Percentiles rank a stretch among this genome's conserved stretches.
Evolutionary conservation across 2,888 invertebrate genomes (phyloP).

Genomic region (Mechanitis mazaeus): DNA sequence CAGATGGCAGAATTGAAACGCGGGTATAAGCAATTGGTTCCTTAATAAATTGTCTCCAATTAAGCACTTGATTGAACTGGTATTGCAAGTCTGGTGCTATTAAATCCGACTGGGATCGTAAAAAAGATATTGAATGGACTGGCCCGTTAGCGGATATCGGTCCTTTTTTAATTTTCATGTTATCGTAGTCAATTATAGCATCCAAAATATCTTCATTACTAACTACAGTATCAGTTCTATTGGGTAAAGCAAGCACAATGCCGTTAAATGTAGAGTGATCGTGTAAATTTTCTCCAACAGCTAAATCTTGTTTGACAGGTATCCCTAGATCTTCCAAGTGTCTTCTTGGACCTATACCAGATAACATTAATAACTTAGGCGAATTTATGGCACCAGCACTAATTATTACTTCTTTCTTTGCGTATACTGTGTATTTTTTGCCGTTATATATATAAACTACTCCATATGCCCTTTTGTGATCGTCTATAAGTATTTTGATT

Average conservation of each 20-base stretch:
- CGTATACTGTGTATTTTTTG: constrained; percentile 38
- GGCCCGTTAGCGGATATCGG: constrained; percentile 75
- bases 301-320: constrained; percentile 44
- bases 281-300: constrained; percentile 59
- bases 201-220: constrained; percentile 50
- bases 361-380: constrained; percentile 56
- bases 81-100: constrained; percentile 80
- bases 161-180: constrained; percentile 50
- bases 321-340: constrained; percentile 46
- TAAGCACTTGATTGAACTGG: constrained; percentile 64
- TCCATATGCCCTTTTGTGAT: constrained; percentile 49
- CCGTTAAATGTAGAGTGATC: constrained; percentile 63
- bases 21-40: constrained; percentile 53
- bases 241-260: constrained; percentile 70
- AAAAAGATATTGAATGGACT: constrained; percentile 73
- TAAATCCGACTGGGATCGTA: constrained; percentile 64
- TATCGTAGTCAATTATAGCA: constrained; percentile 56
- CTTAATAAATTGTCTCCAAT: constrained; percentile 66
- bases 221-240: constrained; percentile 64
- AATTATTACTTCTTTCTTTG: constrained; percentile 55
- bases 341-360: constrained; percentile 55
- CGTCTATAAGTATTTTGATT: constrained; percentile 73
- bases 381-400: constrained; percentile 52
- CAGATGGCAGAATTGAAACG: constrained; percentile 62
- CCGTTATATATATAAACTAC: constrained; percentile 43